Conservation (phyloP, 2,888 invertebrate genomes). For the Mactromeris polynyma region DNA sequence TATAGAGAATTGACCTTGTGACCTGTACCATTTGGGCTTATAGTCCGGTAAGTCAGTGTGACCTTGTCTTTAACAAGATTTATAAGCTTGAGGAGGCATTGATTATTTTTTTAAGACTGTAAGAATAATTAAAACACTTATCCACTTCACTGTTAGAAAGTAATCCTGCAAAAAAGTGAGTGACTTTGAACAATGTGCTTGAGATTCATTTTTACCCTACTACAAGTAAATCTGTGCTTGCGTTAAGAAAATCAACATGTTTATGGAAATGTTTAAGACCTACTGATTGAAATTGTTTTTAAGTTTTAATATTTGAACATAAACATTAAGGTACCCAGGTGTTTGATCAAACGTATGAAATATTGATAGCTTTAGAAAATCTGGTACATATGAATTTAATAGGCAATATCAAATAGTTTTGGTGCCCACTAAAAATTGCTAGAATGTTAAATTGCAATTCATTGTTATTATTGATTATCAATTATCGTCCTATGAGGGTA, state of each 20-base stretch:
- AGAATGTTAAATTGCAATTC: neutral
- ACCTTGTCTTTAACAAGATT: neutral
- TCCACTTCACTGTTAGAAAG: neutral
- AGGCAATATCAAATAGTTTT: neutral
- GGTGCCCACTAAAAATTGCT: neutral
- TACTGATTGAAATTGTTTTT: neutral
- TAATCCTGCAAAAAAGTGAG: neutral
- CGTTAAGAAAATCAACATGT: too few relatives aligned
- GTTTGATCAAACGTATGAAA: neutral
- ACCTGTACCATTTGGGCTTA: neutral
- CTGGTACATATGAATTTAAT: neutral
- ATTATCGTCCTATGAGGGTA: neutral
- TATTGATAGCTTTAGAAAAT: neutral
- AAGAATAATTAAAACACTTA: neutral
- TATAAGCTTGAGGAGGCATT: neutral
- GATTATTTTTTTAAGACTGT: neutral
- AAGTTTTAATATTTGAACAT: neutral
- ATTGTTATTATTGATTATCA: slow-evolving; percentile 12
- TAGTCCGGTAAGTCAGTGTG: neutral
- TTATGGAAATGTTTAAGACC: neutral
- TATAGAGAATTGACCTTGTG: neutral
- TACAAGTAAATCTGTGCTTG: too few relatives aligned
- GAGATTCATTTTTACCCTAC: neutral
- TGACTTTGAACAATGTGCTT: slow-evolving; percentile 1
- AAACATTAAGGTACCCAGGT: neutral